Conservation (phyloP, 2,888 invertebrate species). For the Agrochola macilenta region DNA sequence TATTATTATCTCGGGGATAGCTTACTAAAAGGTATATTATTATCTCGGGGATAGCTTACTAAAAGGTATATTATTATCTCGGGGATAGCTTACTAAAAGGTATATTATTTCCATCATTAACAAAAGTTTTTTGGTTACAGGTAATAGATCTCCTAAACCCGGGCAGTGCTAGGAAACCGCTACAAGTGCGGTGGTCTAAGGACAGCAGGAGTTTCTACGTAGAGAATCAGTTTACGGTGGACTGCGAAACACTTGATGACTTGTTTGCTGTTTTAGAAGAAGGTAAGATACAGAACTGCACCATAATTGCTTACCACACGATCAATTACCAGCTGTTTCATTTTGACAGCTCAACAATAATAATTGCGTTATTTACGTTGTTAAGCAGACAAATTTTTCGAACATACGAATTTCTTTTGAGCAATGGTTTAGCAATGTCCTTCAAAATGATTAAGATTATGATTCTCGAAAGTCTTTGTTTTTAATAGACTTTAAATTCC, state of each 20-base stretch:
- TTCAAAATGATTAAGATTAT: no score
- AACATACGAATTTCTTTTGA: no score
- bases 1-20: slow-evolving; percentile 49
- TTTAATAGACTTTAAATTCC: not conserved
- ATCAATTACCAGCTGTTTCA: no score
- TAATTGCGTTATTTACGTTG: no score
- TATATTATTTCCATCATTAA: no score
- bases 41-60: no score
- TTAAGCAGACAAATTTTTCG: no score
- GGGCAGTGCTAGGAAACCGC: slow-evolving; percentile 94
- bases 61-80: slow-evolving; percentile 93
- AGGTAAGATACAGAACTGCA: slow-evolving; percentile 89
- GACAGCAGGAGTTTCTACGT: slow-evolving; percentile 98
- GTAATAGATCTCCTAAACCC: slow-evolving; percentile 98
- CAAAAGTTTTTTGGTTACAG: slow-evolving; percentile 84
- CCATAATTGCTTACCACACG: no score
- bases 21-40: not conserved
- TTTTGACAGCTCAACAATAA: no score
- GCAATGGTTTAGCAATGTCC: no score
- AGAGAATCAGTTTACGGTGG: slow-evolving; percentile 98
- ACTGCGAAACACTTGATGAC: slow-evolving; percentile 98
- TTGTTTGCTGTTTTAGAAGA: slow-evolving; percentile 98
- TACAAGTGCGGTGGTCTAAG: slow-evolving; percentile 98
- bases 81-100: not conserved
- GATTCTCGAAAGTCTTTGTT: not conserved